phyloP scores from a whole-genome alignment of 2,113 vertebrate genomes.

The Cettia cetti region DNA sequence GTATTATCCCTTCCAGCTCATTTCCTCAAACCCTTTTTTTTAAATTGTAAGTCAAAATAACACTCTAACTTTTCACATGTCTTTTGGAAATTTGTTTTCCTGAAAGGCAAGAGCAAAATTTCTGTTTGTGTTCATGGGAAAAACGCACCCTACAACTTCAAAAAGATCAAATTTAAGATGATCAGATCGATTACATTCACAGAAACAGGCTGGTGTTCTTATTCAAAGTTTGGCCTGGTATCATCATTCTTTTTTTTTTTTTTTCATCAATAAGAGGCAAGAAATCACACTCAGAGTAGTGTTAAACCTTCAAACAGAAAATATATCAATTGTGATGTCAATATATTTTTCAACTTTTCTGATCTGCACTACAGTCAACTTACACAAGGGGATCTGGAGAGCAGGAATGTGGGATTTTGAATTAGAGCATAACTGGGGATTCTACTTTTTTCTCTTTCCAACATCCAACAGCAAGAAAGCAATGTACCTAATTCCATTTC shows the following conservation, averaged over 20 bases:
- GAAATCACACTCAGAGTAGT: not conserved
- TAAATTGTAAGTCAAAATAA: not conserved
- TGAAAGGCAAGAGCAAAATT: not conserved
- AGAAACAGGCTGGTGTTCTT: not conserved
- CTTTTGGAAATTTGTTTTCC: not conserved
- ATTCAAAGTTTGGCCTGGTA: not conserved
- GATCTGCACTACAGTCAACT: not conserved
- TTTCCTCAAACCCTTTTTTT: not conserved
- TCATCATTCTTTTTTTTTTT: not conserved
- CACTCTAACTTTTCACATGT: not conserved
- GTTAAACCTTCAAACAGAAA: not conserved
- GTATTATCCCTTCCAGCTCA: not conserved
- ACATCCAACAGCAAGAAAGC: not conserved
- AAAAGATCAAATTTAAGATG: not conserved
- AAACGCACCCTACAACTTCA: not conserved
- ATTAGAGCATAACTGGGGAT: accelerated
- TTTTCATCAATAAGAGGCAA: not conserved
- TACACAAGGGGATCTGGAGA: not conserved
- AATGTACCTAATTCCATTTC: not conserved
- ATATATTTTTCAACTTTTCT: not conserved
- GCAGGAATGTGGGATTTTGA: not conserved
- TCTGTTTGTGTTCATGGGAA: not conserved
- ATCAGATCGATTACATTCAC: not conserved
- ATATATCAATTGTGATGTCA: not conserved
- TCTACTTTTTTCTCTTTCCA: not conserved